Evolutionary conservation across 92 coral and sea anemone genomes (phyloP).

Genomic region (Diadumene lineata): DNA sequence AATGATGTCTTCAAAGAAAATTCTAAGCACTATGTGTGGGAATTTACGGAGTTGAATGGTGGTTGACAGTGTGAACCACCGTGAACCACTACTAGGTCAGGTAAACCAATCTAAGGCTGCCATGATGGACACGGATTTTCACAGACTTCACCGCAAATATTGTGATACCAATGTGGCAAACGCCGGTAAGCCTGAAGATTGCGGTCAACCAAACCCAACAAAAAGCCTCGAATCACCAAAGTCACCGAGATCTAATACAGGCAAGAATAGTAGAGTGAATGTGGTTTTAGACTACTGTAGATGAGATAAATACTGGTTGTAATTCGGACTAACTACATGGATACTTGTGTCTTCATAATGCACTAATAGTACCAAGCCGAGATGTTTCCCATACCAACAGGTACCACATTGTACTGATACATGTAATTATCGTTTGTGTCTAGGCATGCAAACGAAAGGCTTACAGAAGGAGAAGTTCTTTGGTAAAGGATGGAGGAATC

Average conservation of each 20-base stretch:
- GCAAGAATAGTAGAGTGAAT: constrained; percentile 21
- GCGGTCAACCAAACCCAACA: constrained; percentile 27
- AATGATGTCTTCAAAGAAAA: background rate
- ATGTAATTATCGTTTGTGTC: constrained; percentile 5
- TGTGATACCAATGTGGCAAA: constrained; percentile 42
- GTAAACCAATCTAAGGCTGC: constrained; percentile 80
- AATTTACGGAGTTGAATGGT: constrained; percentile 19
- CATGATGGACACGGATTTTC: constrained; percentile 60
- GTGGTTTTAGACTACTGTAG: background rate
- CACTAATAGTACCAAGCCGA: background rate
- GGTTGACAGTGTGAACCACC: constrained; percentile 4
- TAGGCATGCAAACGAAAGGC: constrained; percentile 81
- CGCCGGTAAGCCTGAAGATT: constrained; percentile 30
- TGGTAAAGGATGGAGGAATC: constrained; percentile 92
- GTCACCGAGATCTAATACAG: constrained; percentile 21
- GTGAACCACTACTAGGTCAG: constrained; percentile 19
- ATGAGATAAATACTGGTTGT: background rate
- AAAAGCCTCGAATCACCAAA: constrained; percentile 27
- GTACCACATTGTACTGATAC: no score
- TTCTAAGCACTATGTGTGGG: background rate
- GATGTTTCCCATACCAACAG: constrained; percentile 12
- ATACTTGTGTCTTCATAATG: background rate
- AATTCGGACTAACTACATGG: background rate
- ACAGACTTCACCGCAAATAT: constrained; percentile 60
- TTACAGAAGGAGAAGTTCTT: constrained; percentile 83